phyloP scores from a whole-genome alignment of 2,888 invertebrate genomes.

The Dichetophora obliterata region DNA sequence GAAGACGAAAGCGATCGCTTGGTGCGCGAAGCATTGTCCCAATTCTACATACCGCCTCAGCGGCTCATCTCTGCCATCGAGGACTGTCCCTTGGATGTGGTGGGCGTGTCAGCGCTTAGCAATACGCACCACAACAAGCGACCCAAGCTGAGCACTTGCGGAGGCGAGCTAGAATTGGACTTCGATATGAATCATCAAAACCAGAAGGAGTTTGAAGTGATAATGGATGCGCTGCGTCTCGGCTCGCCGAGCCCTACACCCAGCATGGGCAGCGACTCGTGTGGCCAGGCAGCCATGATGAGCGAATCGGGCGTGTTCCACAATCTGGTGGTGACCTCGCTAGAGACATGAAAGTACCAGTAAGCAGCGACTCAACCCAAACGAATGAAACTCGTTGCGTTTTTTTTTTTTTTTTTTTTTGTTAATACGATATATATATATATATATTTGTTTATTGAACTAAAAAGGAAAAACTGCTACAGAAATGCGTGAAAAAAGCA shows the following conservation, averaged over 20 bases:
- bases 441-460: constrained; percentile 29
- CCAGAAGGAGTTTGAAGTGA: constrained; percentile 70
- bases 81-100: constrained; percentile 71
- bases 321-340: constrained; percentile 69
- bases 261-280: constrained; percentile 70
- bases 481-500: constrained; percentile 41
- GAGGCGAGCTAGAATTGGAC: constrained; percentile 60
- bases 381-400: constrained; percentile 8
- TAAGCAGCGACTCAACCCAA: constrained; percentile 49
- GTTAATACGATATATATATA: constrained; percentile 34
- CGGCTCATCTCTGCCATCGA: constrained; percentile 78
- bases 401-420: neutral
- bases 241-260: constrained; percentile 65
- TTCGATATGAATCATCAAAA: constrained; percentile 69
- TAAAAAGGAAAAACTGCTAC: constrained; percentile 38
- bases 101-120: constrained; percentile 48
- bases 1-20: constrained; percentile 78
- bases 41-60: constrained; percentile 80
- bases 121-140: constrained; percentile 47
- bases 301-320: constrained; percentile 71
- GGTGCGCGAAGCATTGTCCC: constrained; percentile 79
- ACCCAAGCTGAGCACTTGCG: constrained; percentile 45
- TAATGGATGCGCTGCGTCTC: constrained; percentile 69
- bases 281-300: constrained; percentile 77
- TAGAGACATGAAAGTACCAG: constrained; percentile 70